phyloP scores from a whole-genome alignment of 2,888 invertebrate species.

The Reticulitermes lucifugus region DNA sequence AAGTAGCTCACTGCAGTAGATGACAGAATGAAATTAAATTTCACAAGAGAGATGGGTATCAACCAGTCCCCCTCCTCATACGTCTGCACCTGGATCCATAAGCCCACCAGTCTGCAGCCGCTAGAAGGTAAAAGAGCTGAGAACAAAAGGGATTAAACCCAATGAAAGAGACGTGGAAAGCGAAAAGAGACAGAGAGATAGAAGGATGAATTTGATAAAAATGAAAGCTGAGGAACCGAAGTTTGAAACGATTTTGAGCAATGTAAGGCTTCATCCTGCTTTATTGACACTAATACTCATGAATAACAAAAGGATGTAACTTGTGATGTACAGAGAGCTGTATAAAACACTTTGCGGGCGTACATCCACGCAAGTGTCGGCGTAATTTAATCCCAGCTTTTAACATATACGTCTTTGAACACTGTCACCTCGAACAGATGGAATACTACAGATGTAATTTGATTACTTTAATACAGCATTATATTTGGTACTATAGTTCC shows the following conservation, averaged over 20 bases:
- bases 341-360: neutral
- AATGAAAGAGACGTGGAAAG: neutral
- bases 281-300: conserved; percentile 14
- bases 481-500: too few relatives aligned
- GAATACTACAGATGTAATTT: too few relatives aligned
- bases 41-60: conserved; percentile 30
- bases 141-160: conserved; percentile 45
- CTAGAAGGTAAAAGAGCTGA: conserved; percentile 47
- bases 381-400: neutral
- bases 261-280: neutral
- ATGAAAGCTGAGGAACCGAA: neutral
- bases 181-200: neutral
- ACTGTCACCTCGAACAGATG: too few relatives aligned
- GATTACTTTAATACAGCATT: too few relatives aligned
- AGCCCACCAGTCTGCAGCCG: neutral
- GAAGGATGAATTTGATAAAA: conserved; percentile 9
- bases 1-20: conserved; percentile 28
- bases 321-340: neutral
- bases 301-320: conserved; percentile 5
- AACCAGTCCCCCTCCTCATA: neutral
- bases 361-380: neutral
- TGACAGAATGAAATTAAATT: conserved; percentile 34
- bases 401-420: neutral
- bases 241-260: neutral
- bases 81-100: conserved; percentile 28